A percentile compares a stretch with the other conserved stretches of the same genome.
phyloP scores from a whole-genome alignment of 35 echinoderm and acorn worm species.

The Eucidaris tribuloides region DNA sequence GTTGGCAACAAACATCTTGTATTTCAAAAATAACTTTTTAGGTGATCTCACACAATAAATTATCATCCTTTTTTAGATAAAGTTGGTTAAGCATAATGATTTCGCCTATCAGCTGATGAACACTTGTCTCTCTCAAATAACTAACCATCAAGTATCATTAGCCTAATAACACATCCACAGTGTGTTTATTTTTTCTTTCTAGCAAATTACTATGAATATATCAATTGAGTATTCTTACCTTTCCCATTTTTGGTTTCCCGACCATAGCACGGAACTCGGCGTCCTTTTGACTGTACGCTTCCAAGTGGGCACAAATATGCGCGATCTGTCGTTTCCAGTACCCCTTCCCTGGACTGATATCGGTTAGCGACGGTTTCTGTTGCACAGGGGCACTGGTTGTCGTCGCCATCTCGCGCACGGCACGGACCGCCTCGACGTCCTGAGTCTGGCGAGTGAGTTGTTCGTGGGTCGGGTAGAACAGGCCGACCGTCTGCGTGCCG shows the following conservation, averaged over 20 bases:
- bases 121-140: no score
- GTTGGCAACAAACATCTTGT: no score
- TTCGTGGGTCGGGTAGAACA: conserved; percentile 98
- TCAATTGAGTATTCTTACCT: no score
- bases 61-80: no score
- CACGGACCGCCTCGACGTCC: conserved; percentile 67
- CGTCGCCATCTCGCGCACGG: conserved; percentile 49
- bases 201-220: no score
- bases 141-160: no score
- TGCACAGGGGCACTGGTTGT: neutral
- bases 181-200: no score
- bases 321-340: conserved; percentile 97
- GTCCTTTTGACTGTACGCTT: conserved; percentile 83
- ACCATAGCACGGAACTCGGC: conserved; percentile 91
- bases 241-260: conserved; percentile 95
- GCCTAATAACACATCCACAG: no score
- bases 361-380: conserved; percentile 63
- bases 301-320: conserved; percentile 73
- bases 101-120: no score
- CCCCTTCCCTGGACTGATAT: conserved; percentile 84
- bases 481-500: conserved; percentile 92
- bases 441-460: conserved; percentile 57
- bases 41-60: no score
- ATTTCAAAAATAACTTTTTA: no score
- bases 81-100: no score